Evolutionary conservation across 2,113 vertebrate genomes (phyloP).

Genomic region (Mohoua ochrocephala): DNA sequence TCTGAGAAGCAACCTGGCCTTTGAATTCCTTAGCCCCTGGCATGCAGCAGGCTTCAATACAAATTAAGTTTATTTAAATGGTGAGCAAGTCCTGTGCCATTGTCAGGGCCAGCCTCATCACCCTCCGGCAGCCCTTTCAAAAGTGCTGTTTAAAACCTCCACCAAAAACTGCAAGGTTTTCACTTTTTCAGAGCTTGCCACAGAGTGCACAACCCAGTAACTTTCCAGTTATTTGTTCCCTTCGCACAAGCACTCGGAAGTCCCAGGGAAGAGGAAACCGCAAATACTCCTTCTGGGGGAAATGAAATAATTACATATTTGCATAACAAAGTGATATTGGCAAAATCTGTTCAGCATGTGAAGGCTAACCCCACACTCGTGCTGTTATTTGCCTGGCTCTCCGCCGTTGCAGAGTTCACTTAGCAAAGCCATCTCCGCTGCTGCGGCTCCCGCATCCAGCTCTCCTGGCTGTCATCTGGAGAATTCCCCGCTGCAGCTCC

Average conservation of each 20-base stretch:
- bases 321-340: constrained; percentile 38
- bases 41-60: background rate
- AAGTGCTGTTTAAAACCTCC: background rate
- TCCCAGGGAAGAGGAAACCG: background rate
- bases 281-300: constrained; percentile 7
- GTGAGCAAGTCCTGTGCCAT: background rate
- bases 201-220: background rate
- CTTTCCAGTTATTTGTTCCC: background rate
- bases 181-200: background rate
- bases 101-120: background rate
- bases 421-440: background rate
- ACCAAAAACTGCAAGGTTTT: background rate
- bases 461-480: background rate
- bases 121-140: background rate
- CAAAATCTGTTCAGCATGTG: constrained; percentile 10
- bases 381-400: background rate
- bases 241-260: background rate
- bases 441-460: background rate
- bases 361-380: background rate
- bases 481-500: background rate
- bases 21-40: background rate
- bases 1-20: background rate
- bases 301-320: constrained; percentile 39
- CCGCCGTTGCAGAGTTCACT: background rate
- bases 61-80: background rate